Conservation (phyloP, 2,113 vertebrate genomes). For the Hyla sarda region DNA sequence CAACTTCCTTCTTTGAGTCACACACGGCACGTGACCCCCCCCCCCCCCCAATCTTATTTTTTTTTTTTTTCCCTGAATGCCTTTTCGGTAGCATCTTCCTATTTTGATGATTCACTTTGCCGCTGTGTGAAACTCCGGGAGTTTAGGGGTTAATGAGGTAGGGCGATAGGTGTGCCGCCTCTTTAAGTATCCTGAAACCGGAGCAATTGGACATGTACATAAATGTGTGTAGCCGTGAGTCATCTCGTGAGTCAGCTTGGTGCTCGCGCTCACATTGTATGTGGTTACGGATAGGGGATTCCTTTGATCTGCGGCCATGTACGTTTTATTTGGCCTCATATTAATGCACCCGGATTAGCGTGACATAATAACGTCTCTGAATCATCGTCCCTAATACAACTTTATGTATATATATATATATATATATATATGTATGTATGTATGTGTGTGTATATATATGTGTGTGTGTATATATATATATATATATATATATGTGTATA, state of each 20-base stretch:
- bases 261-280: background rate
- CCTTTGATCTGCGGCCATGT: background rate
- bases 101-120: background rate
- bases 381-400: background rate
- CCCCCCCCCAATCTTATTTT: too few species aligned
- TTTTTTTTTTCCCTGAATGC: conserved; percentile 50
- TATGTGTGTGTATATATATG: too few species aligned
- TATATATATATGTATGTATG: too few species aligned
- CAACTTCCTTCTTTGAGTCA: conserved; percentile 43
- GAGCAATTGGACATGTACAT: background rate
- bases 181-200: background rate
- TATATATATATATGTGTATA: too few species aligned
- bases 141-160: conserved; percentile 24
- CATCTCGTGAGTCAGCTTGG: background rate
- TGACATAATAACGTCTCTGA: background rate
- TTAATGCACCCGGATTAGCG: background rate
- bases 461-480: too few species aligned
- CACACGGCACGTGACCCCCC: background rate
- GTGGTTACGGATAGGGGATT: background rate
- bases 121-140: background rate
- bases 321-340: background rate
- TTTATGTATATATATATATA: too few species aligned
- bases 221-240: background rate
- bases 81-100: conserved; percentile 32
- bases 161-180: background rate